Conservation (phyloP, 2,797 vertebrate species). For the Hoplostethus atlanticus region DNA sequence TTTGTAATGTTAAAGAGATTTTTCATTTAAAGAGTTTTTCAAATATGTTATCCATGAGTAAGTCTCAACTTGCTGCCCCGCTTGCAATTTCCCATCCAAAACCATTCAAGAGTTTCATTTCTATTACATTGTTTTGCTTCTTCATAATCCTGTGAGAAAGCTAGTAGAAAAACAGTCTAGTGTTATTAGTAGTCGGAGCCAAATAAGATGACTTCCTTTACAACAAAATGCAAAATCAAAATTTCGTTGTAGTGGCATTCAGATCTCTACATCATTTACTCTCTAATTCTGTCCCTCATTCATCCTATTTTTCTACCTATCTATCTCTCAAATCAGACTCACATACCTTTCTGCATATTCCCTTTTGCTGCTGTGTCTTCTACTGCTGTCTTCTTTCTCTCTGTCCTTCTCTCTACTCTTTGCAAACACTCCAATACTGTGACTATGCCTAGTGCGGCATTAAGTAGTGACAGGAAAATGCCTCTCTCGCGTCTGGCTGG, state of each 20-base stretch:
- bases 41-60: neutral
- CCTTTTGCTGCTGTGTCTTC: constrained; percentile 24
- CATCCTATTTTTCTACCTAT: neutral
- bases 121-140: neutral
- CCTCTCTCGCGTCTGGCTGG: constrained; percentile 31
- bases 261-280: neutral
- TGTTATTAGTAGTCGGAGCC: neutral
- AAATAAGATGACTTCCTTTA: neutral
- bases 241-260: neutral
- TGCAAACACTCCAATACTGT: constrained; percentile 28
- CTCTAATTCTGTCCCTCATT: neutral
- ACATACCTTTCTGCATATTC: constrained; percentile 66
- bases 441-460: constrained; percentile 22
- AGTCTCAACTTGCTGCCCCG: neutral
- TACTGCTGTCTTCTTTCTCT: constrained; percentile 14
- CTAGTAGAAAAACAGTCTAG: neutral
- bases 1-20: neutral
- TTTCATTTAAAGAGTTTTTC: too few species aligned
- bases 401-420: constrained; percentile 20
- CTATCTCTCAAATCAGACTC: neutral
- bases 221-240: neutral
- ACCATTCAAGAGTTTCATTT: neutral
- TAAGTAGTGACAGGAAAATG: constrained; percentile 32
- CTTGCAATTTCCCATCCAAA: neutral
- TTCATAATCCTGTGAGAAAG: neutral